Base-by-base conservation (phyloP, 2,113 vertebrate species). In the Plecotus auritus region DNA sequence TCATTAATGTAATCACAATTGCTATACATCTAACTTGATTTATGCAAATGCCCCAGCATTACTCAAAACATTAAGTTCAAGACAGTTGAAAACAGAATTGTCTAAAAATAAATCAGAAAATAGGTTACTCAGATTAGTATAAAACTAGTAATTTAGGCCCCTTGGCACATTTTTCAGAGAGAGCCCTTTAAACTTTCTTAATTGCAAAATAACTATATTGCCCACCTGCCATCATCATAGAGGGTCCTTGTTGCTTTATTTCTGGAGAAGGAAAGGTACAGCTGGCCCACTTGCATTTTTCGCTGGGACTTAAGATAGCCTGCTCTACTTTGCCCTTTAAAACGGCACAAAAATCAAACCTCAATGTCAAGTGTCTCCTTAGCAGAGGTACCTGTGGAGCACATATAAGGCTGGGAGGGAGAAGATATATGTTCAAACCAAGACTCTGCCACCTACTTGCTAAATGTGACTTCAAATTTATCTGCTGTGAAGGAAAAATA, bases 181-280 rank as follows among this genome's bases (percentile, higher is more conserved):
- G 28, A 28, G 23, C 13, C 28, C 26, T 95, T 96, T 87, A 91
- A 93, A 83, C 64, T 45, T 88, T 81, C 7, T 66, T 91, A 97
- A 91, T 97, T 95, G 69, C 35, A 96, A 88, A 97, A 94, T 83
- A 94, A 84, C 37, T 64, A 7, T 8, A 72, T 90, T 22, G 12
- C 47, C 70, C 30, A 72, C 37, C 51, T 94, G 59, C 45, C 40
- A 77, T 59, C 69, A 61, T 78, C 47, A 88, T 14, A 66, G 35
- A 81, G 11, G 2, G 7, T 95, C 32, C 40, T 96, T 87, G 0
- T 47, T 88, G 51, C 6, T 95, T 92, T 37, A 88, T 80, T 93
- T 92, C 66, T 87, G 22, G 64, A 72, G 30, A 69, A 81, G 16
- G 49, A 92, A 70, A 84, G 28, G 47, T 66, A 28, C 23, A 88